Evolutionary conservation across 92 coral and sea anemone species (phyloP).

Genomic region (Epizoanthus illoricatus): DNA sequence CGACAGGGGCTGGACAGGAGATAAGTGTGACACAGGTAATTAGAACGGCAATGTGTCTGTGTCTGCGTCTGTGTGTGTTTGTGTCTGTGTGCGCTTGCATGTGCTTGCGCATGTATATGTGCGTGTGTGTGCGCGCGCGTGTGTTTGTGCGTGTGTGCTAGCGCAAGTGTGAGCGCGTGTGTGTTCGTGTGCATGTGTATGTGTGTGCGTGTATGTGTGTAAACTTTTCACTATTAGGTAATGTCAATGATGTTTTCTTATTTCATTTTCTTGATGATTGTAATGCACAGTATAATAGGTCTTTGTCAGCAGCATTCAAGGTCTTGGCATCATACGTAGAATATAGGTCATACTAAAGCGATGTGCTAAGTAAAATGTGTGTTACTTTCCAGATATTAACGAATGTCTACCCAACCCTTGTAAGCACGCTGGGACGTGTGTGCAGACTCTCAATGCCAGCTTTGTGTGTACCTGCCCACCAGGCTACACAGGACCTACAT

Average conservation of each 20-base stretch:
- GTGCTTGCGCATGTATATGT: no score
- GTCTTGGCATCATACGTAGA: not conserved
- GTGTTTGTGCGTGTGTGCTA: no score
- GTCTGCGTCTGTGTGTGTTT: not conserved
- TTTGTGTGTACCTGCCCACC: slow-evolving; percentile 76
- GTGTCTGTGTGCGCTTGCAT: not conserved
- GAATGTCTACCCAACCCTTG: slow-evolving; percentile 75
- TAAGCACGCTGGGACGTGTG: slow-evolving; percentile 64
- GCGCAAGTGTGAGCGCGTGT: no score
- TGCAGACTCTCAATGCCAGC: slow-evolving; percentile 69
- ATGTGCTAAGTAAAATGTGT: no score
- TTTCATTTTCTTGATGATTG: no score
- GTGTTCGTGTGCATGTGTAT: no score
- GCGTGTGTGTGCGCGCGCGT: no score
- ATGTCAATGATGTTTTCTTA: no score
- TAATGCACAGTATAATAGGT: no score
- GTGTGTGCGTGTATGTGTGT: no score
- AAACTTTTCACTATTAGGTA: no score
- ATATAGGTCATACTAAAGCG: not conserved
- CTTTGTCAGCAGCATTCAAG: not conserved
- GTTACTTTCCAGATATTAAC: slow-evolving; percentile 55
- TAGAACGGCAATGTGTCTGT: not conserved
- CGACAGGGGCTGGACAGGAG: slow-evolving; percentile 84
- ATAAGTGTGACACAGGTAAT: slow-evolving; percentile 66
- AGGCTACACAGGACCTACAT: slow-evolving; percentile 76